Evolutionary conservation across 2,113 vertebrate genomes (phyloP), one percentile per base, ranked within the genome.

Genomic region (Callionymus lyra): DNA sequence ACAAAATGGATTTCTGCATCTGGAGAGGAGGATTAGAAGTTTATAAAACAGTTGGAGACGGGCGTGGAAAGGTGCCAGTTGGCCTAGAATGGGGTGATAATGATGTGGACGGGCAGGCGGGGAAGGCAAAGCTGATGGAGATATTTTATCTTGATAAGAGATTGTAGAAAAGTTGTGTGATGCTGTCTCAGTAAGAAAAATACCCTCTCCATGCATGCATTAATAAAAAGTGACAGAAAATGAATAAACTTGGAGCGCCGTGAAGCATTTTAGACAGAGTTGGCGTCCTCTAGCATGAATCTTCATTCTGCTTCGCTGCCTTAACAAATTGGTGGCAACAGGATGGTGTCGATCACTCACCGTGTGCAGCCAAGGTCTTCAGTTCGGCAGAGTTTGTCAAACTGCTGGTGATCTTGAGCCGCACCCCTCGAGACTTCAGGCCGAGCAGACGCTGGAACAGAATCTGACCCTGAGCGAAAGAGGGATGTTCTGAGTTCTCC

Each of bases 1-100:
- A 94, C 80, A 44, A 87, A 91, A 27, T 80, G 73, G 65, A 93
- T 84, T 53, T 90, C 85, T 2, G 90, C 90, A 52, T 86, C 92
- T 93, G 47, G 27, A 63, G 19, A 19, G 2, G 36, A 31, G 34
- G 53, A 16, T 46, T 18, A 36, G 19, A 47, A 27, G 21, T 27
- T 27, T 27, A 27, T 27, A 27, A 4, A 27, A 11, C 34, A 14
- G 14, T 36, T 13, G 33, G 6, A 16, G 15, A 12, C 2, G 13
- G 8, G 10, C 14, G 31, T 16, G 32, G 15, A 68, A 38, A 38
- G 16, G 0, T n/a, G 36, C 50, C 51, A 50, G 2, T 12, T 37
- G 42, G 52, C 21, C 47, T 46, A 13, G 32, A 40, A 16, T 36
- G 43, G 40, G 16, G 21, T 42, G 46, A 53, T 4, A 2, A 44